Evolutionary conservation across 2,888 invertebrate genomes (phyloP).

Genomic region (Ormyrus pomaceus): DNA sequence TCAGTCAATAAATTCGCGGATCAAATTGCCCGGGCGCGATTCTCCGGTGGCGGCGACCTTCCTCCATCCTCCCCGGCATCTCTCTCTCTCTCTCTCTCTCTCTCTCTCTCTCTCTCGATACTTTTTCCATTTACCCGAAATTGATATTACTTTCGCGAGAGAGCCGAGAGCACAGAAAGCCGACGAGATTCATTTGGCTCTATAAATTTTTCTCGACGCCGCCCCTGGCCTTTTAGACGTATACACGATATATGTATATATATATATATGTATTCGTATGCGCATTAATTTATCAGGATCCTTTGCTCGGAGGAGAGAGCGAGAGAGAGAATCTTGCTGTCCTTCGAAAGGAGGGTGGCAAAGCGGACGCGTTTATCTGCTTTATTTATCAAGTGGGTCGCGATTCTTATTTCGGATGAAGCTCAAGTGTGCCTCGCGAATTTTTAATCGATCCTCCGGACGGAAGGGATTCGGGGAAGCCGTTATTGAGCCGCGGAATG

Average conservation of each 20-base stretch:
- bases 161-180: slow-evolving; percentile 34
- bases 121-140: slow-evolving; percentile 72
- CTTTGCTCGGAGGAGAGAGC: too few relatives aligned
- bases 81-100: slow-evolving; percentile 54
- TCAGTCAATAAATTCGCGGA: slow-evolving; percentile 62
- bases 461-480: too few relatives aligned
- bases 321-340: too few relatives aligned
- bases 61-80: too few relatives aligned
- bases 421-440: background rate
- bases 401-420: background rate
- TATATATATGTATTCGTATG: too few relatives aligned
- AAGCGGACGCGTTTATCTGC: background rate
- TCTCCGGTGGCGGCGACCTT: background rate
- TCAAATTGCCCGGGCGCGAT: slow-evolving; percentile 55
- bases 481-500: too few relatives aligned
- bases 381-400: slow-evolving; percentile 31
- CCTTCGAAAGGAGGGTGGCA: too few relatives aligned
- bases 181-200: slow-evolving; percentile 60
- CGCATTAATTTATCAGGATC: too few relatives aligned
- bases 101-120: slow-evolving; percentile 63
- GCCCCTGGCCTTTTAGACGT: too few relatives aligned
- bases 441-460: too few relatives aligned
- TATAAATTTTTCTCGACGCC: slow-evolving; percentile 63
- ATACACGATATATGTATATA: too few relatives aligned
- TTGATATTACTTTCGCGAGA: slow-evolving; percentile 68